Conservation (phyloP, 2,113 vertebrate genomes). For the Lagopus leucura region DNA sequence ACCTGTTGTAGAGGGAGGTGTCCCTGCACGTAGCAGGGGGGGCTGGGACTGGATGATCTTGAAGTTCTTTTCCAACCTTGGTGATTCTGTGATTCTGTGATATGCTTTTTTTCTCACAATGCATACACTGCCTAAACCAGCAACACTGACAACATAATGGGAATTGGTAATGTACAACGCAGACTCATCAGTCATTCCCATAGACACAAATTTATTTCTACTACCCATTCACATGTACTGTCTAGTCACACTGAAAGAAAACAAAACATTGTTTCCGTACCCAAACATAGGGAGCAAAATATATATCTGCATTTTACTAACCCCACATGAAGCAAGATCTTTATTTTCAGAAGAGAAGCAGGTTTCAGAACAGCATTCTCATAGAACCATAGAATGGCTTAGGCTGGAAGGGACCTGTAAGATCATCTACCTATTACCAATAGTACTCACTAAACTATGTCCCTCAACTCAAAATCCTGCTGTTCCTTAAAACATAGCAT, state of each 20-base stretch:
- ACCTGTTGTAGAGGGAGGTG: too few relatives aligned
- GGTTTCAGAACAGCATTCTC: not conserved
- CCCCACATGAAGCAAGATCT: accelerated
- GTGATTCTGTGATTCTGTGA: not conserved
- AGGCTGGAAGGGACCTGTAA: too few relatives aligned
- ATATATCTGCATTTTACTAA: not conserved
- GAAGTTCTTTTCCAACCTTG: too few relatives aligned
- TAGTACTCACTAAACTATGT: too few relatives aligned
- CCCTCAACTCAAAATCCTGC: too few relatives aligned
- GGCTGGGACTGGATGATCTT: too few relatives aligned
- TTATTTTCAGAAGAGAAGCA: not conserved
- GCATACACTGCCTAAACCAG: not conserved
- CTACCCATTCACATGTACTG: not conserved
- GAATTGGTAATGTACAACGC: not conserved
- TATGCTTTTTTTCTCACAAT: not conserved
- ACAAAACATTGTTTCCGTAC: not conserved
- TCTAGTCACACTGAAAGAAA: not conserved
- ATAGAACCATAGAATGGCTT: too few relatives aligned
- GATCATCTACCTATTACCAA: too few relatives aligned
- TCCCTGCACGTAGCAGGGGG: too few relatives aligned
- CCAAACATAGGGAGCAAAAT: not conserved
- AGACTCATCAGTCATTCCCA: not conserved
- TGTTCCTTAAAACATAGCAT: too few relatives aligned
- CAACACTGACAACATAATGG: not conserved
- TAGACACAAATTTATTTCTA: not conserved